These are phyloP conservation scores for Mastomys natalensis DNA, from an alignment of 2,113 vertebrate genomes.

Conservation along the genomic window DNA sequence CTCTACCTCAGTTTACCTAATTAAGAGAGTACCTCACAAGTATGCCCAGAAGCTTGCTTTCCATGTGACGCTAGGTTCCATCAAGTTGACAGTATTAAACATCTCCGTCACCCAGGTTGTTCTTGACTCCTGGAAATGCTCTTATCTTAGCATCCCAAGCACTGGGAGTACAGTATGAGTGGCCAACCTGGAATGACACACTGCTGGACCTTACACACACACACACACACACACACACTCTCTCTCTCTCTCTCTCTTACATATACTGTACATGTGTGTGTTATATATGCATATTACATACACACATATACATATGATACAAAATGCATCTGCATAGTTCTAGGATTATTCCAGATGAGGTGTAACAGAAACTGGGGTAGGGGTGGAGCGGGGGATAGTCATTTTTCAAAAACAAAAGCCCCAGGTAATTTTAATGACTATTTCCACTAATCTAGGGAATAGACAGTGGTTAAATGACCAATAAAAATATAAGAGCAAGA, in stretches of 20 bases:
- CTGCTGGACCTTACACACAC: background rate
- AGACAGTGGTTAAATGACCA: conserved; percentile 16
- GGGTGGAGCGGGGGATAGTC: background rate
- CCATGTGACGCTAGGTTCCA: background rate
- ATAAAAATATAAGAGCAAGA: conserved; percentile 9
- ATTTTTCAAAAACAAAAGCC: background rate
- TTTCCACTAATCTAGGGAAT: background rate
- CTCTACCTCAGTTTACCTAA: background rate
- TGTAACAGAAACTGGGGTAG: background rate
- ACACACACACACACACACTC: background rate
- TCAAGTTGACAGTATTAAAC: background rate
- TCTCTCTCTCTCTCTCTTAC: too few relatives aligned
- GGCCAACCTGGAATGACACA: background rate
- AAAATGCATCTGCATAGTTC: background rate
- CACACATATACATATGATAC: background rate
- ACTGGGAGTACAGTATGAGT: background rate
- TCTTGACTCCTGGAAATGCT: background rate
- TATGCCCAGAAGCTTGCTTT: background rate
- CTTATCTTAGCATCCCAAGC: background rate
- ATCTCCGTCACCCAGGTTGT: background rate
- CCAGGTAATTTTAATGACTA: background rate
- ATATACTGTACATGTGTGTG: background rate
- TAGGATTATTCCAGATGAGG: background rate
- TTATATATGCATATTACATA: too few relatives aligned
- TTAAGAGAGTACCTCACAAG: background rate